Evolutionary conservation across 2,797 vertebrate genomes (phyloP), one percentile per base, ranked within the genome.

Genomic region (Hozukius guyotensis): DNA sequence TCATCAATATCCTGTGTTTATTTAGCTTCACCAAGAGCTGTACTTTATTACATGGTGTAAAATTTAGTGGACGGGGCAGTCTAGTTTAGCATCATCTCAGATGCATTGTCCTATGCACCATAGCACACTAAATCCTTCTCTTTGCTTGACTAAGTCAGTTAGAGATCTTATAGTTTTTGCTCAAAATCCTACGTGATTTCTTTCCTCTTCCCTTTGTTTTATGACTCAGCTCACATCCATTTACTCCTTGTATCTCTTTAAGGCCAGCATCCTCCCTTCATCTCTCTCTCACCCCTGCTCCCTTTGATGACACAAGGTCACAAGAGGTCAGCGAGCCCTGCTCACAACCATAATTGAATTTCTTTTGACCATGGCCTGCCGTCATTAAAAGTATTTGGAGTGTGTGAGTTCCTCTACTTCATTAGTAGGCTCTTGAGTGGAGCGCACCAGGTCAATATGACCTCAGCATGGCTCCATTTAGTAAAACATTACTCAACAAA

Each of bases 311-410:
- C 77, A 57, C 75, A 72, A 27, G 74, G 78, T 87, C 81, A 78
- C 52, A 25, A 53, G 55, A 82, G 80, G 78, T 88, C 77, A 85
- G 63, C 13, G 3, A 79, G 59, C 25, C 63, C 72, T 69, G 55
- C 61, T 68, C 64, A 22, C 61, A 24, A 67, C 85, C 74, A 52
- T 87, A 85, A 92, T 76, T 85, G 11, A 86, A 80, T 85, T 84
- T 83, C 56, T 84, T 70, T 86, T 84, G 80, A 88, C 86, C 77
- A 32, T 38, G 72, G 56, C 27, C 29, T 71, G 72, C 80, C 77
- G 46, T 88, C 75, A 31, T 86, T 81, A 65, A 80, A 83, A 78
- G 65, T 78, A 85, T 85, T 72, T 78, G 32, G 65, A 64, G 38
- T 75, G 52, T 70, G 31, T 4, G 18, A 36, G 77, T 77, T 67